phyloP scores from a whole-genome alignment of 2,888 invertebrate species.

The Watsonalla cultraria region DNA sequence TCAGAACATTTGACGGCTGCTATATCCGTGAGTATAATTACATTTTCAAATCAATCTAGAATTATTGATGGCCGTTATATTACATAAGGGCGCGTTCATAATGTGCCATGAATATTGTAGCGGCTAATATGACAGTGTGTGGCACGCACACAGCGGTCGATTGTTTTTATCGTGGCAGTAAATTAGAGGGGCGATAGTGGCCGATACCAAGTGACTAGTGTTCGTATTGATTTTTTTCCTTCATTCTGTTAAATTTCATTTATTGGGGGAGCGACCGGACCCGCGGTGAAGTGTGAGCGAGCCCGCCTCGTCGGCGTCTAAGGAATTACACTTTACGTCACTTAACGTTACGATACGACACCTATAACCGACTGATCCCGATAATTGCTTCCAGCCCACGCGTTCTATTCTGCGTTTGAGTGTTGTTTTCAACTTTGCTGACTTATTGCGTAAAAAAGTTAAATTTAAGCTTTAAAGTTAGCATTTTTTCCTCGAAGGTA shows the following conservation, averaged over 20 bases:
- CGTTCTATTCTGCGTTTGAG: neutral
- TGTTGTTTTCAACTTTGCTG: neutral
- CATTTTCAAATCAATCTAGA: constrained; percentile 15
- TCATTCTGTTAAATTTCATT: constrained; percentile 79
- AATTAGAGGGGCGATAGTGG: constrained; percentile 74
- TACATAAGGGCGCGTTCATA: constrained; percentile 55
- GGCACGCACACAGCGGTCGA: constrained; percentile 43
- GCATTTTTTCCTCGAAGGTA: too few relatives aligned
- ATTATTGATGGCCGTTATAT: constrained; percentile 52
- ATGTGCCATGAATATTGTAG: constrained; percentile 63
- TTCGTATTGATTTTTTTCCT: constrained; percentile 77
- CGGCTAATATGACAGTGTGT: constrained; percentile 34
- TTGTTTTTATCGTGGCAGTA: constrained; percentile 74
- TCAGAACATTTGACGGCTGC: constrained; percentile 72
- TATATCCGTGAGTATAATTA: constrained; percentile 64
- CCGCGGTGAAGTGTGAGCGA: constrained; percentile 47
- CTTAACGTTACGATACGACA: neutral
- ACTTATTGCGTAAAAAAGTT: too few relatives aligned
- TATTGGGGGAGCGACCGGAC: constrained; percentile 71
- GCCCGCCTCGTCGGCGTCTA: constrained; percentile 23
- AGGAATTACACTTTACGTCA: constrained; percentile 18
- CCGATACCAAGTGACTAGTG: constrained; percentile 59
- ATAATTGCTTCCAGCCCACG: neutral
- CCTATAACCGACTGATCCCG: neutral
- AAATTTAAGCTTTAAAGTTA: too few relatives aligned